These are phyloP conservation scores for Reticulitermes lucifugus DNA, from an alignment of 2,888 invertebrate species.

Conservation along the genomic window DNA sequence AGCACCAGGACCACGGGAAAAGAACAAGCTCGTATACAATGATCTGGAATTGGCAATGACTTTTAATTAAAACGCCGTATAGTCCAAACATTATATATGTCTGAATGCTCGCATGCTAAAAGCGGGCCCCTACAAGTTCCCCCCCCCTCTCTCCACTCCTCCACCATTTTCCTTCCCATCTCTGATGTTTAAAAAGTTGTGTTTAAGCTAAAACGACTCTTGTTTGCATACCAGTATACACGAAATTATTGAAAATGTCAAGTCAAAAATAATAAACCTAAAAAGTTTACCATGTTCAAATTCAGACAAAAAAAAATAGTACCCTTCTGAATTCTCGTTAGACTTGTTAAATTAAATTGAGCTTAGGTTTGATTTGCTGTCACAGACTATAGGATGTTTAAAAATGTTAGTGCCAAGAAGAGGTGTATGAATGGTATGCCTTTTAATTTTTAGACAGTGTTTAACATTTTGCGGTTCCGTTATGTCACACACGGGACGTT, in stretches of 20 bases:
- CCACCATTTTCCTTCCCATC: conserved; percentile 28
- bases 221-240: conserved; percentile 30
- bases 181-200: conserved; percentile 37
- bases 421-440: too few relatives aligned
- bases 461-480: too few relatives aligned
- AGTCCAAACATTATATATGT: conserved; percentile 48
- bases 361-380: conserved; percentile 18
- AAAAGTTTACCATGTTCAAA: conserved; percentile 3
- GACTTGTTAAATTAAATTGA: conserved; percentile 23
- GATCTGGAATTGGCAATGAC: conserved; percentile 51
- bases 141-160: background rate
- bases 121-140: conserved; percentile 22
- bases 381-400: background rate
- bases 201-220: conserved; percentile 33
- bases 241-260: conserved; percentile 41
- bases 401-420: background rate
- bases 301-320: background rate
- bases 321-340: conserved; percentile 6
- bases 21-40: conserved; percentile 42
- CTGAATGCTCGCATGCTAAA: conserved; percentile 42
- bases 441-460: too few relatives aligned
- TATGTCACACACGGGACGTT: too few relatives aligned
- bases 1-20: conserved; percentile 33
- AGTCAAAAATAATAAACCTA: conserved; percentile 15
- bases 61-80: conserved; percentile 48